Evolutionary conservation across 2,797 vertebrate species (phyloP).

Genomic region (Dendrocincla fuliginosa): DNA sequence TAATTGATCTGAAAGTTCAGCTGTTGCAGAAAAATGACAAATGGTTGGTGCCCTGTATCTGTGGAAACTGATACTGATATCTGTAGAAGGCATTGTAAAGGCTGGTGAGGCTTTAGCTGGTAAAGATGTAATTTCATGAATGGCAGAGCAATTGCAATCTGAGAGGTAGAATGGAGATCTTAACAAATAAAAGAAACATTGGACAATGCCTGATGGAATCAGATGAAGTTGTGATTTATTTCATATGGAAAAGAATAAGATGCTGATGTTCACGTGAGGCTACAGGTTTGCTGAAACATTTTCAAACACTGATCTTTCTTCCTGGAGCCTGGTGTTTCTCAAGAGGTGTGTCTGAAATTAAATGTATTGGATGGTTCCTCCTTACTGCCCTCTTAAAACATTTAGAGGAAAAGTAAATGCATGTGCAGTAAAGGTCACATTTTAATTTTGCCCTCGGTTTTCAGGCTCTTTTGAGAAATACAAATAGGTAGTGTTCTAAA

Average conservation of each 20-base stretch:
- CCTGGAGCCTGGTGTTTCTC: not conserved
- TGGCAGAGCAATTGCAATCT: not conserved
- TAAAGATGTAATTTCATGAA: not conserved
- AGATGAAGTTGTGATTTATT: not conserved
- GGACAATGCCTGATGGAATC: not conserved
- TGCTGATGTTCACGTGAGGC: not conserved
- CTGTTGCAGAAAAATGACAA: conserved; percentile 31
- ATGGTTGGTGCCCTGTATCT: not conserved
- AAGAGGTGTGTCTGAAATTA: not conserved
- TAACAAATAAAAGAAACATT: not conserved
- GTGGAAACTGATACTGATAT: too few species aligned
- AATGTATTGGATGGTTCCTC: not conserved
- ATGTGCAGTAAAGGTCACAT: not conserved
- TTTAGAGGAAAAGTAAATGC: not conserved
- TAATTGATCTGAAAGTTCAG: conserved; percentile 43
- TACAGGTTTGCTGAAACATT: not conserved
- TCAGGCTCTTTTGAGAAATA: not conserved
- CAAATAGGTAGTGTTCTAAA: not conserved
- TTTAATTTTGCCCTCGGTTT: not conserved
- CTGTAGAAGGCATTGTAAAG: not conserved
- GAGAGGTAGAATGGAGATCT: not conserved
- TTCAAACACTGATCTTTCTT: not conserved
- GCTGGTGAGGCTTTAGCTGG: not conserved
- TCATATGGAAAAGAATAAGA: not conserved
- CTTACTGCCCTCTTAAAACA: not conserved